Percentiles rank a stretch among this genome's conserved stretches.
phyloP scores from a whole-genome alignment of 2,888 invertebrate genomes.

The Sarcophaga rosellei region DNA sequence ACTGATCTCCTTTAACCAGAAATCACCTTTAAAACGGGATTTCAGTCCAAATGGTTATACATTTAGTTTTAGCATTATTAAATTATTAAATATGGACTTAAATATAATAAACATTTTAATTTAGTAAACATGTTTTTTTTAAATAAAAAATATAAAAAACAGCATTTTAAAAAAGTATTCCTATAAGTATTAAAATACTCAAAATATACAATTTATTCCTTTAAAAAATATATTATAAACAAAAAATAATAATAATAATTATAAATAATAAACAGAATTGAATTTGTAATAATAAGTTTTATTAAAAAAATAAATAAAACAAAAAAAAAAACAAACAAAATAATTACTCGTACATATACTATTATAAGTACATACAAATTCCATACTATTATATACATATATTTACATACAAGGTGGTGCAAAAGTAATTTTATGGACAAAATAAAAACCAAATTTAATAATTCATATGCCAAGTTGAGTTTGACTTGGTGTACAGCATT shows the following conservation, averaged over 20 bases:
- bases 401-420: not conserved
- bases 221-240: slow-evolving; percentile 17
- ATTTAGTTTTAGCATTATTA: slow-evolving; percentile 17
- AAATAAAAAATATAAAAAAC: slow-evolving; percentile 20
- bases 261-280: slow-evolving; percentile 16
- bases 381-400: not conserved
- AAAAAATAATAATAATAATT: not conserved
- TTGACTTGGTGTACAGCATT: no score
- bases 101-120: not conserved
- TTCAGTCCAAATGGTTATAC: slow-evolving; percentile 29
- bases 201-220: slow-evolving; percentile 57
- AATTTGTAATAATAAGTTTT: slow-evolving; percentile 18
- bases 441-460: no score
- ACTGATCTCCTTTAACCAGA: slow-evolving; percentile 60
- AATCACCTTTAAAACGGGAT: slow-evolving; percentile 15
- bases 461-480: no score
- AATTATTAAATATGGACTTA: slow-evolving; percentile 17
- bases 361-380: not conserved
- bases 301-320: not conserved
- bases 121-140: not conserved
- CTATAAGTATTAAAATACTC: slow-evolving; percentile 58
- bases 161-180: slow-evolving; percentile 32
- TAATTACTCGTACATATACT: slow-evolving; percentile 21
- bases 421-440: no score
- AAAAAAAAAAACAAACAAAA: slow-evolving; percentile 12